Base-by-base conservation (phyloP, 2,797 vertebrate species). In the Crocidura indochinensis region DNA sequence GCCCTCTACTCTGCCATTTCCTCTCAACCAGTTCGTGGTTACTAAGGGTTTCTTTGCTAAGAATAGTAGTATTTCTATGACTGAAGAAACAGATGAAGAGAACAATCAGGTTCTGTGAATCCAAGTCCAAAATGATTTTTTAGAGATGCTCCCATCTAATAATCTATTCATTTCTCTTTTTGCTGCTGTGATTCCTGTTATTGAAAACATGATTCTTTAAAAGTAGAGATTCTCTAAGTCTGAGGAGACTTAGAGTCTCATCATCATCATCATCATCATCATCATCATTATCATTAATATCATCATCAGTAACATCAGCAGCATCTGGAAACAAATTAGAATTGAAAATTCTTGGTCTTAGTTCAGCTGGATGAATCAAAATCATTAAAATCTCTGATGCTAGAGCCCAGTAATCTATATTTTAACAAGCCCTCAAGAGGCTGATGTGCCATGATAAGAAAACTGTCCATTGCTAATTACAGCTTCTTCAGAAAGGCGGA, bases 331-430 rank as follows among this genome's bases (percentile, higher is more conserved):
- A 47, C 15, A 38, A 80, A 31, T 60, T 56, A 73, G 75, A 91
- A 88, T 79, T 79, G 24, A 4, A 31, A 72, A 38, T 77, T 78
- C 49, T 88, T 8, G 1, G 20, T 7, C n/a, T 31, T 56, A 29
- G 1, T 12, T n/a, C 19, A 83, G 49, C 72, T 12, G 22, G n/a
- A 60, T 60, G 56, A 60, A 60, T 77, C 38, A 84, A 38, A 87
- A 92, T n/a, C 71, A 56, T 77, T n/a, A 84, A 38, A 87, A 92
- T n/a, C 71, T 65, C 22, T 38, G n/a, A 60, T n/a, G 0, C n/a
- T n/a, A n/a, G n/a, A n/a, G n/a, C 11, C 19, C 38, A 60, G 26
- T 1, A 38, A 65, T 51, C 53, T 81, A 3, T 38, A 76, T 82
- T 80, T 80, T 60, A 11, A 56, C 2, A 87, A 56, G 19, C 10